Base-by-base conservation (phyloP, 2,797 vertebrate species). In the Vespertilio murinus region DNA sequence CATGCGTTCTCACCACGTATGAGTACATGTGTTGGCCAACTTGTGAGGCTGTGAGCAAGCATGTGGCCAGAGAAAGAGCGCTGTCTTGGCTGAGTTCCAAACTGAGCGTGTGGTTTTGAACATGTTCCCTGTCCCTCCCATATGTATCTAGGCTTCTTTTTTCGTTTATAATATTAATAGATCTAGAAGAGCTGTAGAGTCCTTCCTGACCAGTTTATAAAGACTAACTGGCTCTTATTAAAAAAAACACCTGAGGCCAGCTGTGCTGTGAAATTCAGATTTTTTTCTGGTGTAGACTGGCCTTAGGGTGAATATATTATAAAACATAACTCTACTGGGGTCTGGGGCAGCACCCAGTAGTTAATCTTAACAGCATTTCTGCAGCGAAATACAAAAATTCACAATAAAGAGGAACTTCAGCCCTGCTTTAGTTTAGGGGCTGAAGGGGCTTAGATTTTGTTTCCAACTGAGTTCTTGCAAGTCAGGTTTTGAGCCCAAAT, bases 381-480 rank as follows among this genome's bases (percentile, higher is more conserved):
- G 52, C 3, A 86, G 52, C 49, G 82, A 91, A 82, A 64, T 38
- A 1, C 2, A 47, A 0, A 3, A 59, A 65, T 81, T 42, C 23
- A 77, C n/a, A 69, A 4, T 47, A 91, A 91, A 88, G 47, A 78
- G 47, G 82, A 91, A 73, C 54, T 81, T 77, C 6, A 64, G 25
- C 17, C 12, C 18, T 52, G 30, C 5, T 14, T 77, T 17, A 52
- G 16, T 67, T 70, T 45, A 49, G 65, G 71, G n/a, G n/a, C n/a
- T n/a, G n/a, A n/a, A n/a, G n/a, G n/a, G n/a, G n/a, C n/a, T 54
- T 25, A 17, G 54, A 93, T 67, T 85, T 90, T 67, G 47, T 73
- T 81, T 93, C 33, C 49, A 77, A 8, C 13, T 40, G 71, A 67
- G 13, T 77, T 87, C 22, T 77, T 28, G 23, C 59, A 77, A 65